phyloP scores from a whole-genome alignment of 2,888 invertebrate species.

The Griposia aprilina region DNA sequence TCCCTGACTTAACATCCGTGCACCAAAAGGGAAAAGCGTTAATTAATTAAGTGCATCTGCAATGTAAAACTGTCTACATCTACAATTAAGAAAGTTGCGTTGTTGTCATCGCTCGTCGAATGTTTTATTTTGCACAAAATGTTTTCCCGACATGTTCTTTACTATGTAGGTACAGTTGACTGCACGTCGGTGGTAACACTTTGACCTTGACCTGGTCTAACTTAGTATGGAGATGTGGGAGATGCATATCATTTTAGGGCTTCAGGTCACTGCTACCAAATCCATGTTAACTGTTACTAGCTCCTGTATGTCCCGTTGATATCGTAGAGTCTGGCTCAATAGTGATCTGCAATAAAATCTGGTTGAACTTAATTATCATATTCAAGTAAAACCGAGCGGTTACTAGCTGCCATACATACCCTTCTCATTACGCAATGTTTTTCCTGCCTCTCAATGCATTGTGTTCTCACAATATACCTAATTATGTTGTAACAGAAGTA shows the following conservation, averaged over 20 bases:
- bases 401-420: background rate
- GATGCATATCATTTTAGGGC: background rate
- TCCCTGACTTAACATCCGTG: no score
- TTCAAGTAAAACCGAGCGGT: background rate
- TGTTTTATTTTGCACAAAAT: slow-evolving; percentile 11
- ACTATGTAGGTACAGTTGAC: background rate
- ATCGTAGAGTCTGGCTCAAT: background rate
- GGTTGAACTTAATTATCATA: background rate
- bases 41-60: slow-evolving; percentile 19
- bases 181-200: background rate
- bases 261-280: background rate
- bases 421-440: background rate
- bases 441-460: background rate
- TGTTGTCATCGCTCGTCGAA: slow-evolving; percentile 3
- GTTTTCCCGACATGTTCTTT: background rate
- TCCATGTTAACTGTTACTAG: background rate
- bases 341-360: background rate
- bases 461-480: background rate
- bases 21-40: slow-evolving; percentile 14
- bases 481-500: background rate
- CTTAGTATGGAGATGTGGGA: background rate
- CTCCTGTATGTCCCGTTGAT: background rate
- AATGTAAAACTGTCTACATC: slow-evolving; percentile 9
- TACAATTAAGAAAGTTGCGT: slow-evolving; percentile 24
- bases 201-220: no score